Percentiles rank a stretch among this genome's conserved stretches.
Conservation (phyloP, 2,888 invertebrate species). For the Thymelicus lineola region DNA sequence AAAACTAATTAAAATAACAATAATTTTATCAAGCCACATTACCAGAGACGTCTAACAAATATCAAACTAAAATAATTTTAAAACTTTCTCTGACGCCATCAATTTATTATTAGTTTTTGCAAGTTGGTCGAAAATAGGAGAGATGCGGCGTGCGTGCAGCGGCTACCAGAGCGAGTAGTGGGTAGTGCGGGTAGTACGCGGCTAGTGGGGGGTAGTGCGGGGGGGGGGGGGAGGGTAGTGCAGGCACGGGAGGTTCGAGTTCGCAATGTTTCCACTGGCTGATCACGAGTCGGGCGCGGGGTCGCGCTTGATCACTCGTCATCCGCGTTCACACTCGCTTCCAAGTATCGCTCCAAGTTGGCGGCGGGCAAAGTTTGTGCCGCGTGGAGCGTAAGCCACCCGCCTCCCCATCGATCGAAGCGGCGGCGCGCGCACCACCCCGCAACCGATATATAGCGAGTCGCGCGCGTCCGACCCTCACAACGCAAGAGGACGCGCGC, state of each 20-base stretch:
- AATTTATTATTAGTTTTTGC: not conserved
- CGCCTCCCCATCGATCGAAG: slow-evolving; percentile 73
- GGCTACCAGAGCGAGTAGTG: no score
- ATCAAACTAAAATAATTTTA: not conserved
- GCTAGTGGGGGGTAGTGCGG: no score
- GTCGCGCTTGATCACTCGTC: slow-evolving; percentile 42
- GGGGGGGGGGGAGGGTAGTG: no score
- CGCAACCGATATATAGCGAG: slow-evolving; percentile 76
- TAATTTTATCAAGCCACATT: not conserved
- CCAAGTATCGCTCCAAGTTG: slow-evolving; percentile 72
- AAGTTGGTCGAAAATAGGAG: not conserved
- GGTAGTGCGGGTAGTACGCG: no score
- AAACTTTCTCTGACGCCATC: not conserved
- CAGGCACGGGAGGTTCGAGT: slow-evolving; percentile 40
- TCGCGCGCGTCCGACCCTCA: slow-evolving; percentile 72
- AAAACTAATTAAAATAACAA: not conserved
- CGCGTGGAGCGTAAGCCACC: slow-evolving; percentile 57
- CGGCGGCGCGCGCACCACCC: slow-evolving; percentile 75
- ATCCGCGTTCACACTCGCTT: slow-evolving; percentile 46
- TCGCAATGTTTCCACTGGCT: slow-evolving; percentile 68
- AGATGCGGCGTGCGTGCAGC: no score
- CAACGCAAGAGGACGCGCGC: slow-evolving; percentile 85
- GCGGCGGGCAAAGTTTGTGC: slow-evolving; percentile 70
- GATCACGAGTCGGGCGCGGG: slow-evolving; percentile 57
- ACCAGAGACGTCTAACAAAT: not conserved